A percentile compares a stretch with the other conserved stretches of the same genome.
Conservation (phyloP, 2,797 vertebrate species). For the Dendrocincla fuliginosa region DNA sequence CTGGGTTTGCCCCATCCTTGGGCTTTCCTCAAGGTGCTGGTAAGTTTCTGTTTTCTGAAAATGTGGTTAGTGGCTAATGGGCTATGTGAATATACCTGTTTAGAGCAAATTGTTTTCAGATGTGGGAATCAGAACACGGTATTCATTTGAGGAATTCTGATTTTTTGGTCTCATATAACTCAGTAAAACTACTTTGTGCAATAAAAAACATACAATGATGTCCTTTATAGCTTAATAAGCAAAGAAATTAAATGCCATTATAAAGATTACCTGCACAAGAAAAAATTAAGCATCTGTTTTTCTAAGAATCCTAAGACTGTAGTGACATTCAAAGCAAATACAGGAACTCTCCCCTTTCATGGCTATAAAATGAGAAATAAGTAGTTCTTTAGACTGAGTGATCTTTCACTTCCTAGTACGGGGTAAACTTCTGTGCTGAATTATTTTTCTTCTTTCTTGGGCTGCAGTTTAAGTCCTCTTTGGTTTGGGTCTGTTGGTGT, state of each 20-base stretch:
- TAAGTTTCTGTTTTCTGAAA: slow-evolving; percentile 24
- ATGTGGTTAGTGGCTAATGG: background rate
- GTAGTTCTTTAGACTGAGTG: background rate
- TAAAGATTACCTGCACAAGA: background rate
- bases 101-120: background rate
- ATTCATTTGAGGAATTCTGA: background rate
- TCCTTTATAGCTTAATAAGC: background rate
- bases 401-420: background rate
- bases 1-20: slow-evolving; percentile 77
- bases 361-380: background rate
- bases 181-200: background rate
- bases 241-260: background rate
- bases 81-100: background rate
- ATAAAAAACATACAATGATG: background rate
- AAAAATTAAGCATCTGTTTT: background rate
- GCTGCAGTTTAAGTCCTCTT: background rate
- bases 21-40: slow-evolving; percentile 78
- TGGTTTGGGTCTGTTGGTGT: background rate
- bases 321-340: background rate
- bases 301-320: background rate
- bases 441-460: background rate
- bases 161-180: background rate
- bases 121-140: background rate
- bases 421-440: background rate
- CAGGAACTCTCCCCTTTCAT: background rate